Base-by-base conservation (phyloP, 1,140 invertebrate species). In the Bombyx mandarina region DNA sequence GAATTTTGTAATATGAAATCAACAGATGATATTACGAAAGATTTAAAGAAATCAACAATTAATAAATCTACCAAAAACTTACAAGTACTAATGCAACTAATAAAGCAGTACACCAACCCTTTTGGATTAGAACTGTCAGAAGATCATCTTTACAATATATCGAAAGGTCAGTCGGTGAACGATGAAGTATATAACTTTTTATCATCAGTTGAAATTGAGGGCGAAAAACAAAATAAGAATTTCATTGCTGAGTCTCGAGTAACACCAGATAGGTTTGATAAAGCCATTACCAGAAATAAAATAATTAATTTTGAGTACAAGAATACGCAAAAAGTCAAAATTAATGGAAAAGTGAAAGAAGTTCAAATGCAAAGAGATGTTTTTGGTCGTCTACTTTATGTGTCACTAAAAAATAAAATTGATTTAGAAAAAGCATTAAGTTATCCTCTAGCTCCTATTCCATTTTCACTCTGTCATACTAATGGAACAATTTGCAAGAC, bases 331-430 rank as follows among this genome's bases (percentile, higher is more conserved):
- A 64, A 67, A 57, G 64, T 66, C 35, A 61, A 59, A 60, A 57
- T 58, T 18, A 50, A 61, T 54, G 45, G 64, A 0, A 49, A 54
- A 61, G 56, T 45, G 10, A 61, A 61, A n/a, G n/a, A n/a, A n/a
- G n/a, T n/a, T n/a, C n/a, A 54, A 43, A 44, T 72, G 9, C 64
- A 72, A 60, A 47, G 66, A 18, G 66, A 71, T 60, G 61, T 68
- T 44, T 73, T 73, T 68, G 67, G 65, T 0, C 58, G 60, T 43
- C 46, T 67, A 46, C 44, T 70, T 8, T 54, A 43, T 7, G 26
- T 70, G 1, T 67, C 67, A 18, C 50, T 67, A 18, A 48, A 67
- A 22, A 44, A 56, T 42, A 65, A 61, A 9, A n/a, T 67, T 0
- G 63, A 70, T 55, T 50, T 70, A 0, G 45, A 48, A 43, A 69